Conservation (phyloP, 2,113 vertebrate species). For the Naja naja region DNA sequence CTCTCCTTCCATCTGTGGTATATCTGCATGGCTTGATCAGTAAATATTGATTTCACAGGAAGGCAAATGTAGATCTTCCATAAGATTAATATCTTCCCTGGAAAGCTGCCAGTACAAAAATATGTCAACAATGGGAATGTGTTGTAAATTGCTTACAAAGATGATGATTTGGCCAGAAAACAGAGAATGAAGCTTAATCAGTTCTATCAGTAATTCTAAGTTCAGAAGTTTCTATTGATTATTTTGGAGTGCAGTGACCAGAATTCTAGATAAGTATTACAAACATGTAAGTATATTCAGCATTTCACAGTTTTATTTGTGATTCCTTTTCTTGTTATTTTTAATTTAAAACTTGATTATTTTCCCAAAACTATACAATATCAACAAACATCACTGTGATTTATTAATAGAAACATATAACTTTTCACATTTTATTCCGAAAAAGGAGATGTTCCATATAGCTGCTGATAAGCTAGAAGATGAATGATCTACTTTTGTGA, state of each 20-base stretch:
- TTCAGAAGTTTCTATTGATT: background rate
- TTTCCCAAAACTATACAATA: background rate
- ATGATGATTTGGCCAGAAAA: background rate
- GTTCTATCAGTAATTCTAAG: background rate
- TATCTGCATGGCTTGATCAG: background rate
- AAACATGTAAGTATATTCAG: background rate
- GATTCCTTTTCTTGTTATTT: background rate
- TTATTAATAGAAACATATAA: conserved; percentile 30
- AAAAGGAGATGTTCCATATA: conserved; percentile 54
- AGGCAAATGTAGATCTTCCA: background rate
- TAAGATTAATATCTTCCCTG: background rate
- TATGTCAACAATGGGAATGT: background rate
- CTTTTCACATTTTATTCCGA: conserved; percentile 41
- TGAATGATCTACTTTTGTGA: conserved; percentile 59
- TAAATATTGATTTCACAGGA: background rate
- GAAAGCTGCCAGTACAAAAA: background rate
- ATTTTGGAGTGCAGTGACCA: background rate
- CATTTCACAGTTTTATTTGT: background rate
- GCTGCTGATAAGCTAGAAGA: conserved; percentile 49
- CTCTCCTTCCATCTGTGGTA: background rate
- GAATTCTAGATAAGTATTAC: background rate
- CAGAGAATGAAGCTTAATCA: background rate
- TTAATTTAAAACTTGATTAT: background rate
- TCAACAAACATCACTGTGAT: conserved; percentile 13
- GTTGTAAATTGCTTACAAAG: background rate